Evolutionary conservation across 2,113 vertebrate genomes (phyloP).

Genomic region (Tupaia tana): DNA sequence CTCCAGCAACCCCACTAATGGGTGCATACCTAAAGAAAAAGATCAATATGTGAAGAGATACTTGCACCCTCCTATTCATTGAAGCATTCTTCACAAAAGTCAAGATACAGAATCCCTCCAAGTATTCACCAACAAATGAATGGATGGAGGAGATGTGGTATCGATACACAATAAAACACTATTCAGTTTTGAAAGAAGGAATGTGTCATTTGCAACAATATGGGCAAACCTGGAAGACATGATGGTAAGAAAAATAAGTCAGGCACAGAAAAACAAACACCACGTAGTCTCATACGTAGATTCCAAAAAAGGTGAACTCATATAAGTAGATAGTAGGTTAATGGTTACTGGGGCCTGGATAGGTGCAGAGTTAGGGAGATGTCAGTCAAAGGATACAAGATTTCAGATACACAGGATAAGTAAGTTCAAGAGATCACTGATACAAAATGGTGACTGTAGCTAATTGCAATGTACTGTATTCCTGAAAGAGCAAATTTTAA

Average conservation of each 20-base stretch:
- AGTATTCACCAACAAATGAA: neutral
- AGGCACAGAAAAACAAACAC: neutral
- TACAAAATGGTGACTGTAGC: neutral
- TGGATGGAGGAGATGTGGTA: neutral
- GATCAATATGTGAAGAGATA: neutral
- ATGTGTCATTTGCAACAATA: neutral
- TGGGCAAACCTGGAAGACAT: neutral
- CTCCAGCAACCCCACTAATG: neutral
- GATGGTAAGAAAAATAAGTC: neutral
- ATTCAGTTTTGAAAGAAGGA: neutral
- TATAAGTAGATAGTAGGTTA: neutral
- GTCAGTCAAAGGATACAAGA: neutral
- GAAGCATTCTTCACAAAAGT: neutral
- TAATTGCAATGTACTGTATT: neutral
- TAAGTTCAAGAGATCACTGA: neutral
- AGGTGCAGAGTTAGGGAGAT: neutral
- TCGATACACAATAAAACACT: neutral
- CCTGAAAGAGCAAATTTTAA: neutral
- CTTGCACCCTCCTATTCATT: too few species aligned
- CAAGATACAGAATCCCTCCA: neutral
- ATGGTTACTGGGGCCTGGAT: neutral
- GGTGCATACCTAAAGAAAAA: neutral
- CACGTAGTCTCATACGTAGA: neutral
- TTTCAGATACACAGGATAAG: neutral
- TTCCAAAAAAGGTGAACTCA: neutral